Conservation (phyloP, 2,113 vertebrate species). For the Equus quagga region DNA sequence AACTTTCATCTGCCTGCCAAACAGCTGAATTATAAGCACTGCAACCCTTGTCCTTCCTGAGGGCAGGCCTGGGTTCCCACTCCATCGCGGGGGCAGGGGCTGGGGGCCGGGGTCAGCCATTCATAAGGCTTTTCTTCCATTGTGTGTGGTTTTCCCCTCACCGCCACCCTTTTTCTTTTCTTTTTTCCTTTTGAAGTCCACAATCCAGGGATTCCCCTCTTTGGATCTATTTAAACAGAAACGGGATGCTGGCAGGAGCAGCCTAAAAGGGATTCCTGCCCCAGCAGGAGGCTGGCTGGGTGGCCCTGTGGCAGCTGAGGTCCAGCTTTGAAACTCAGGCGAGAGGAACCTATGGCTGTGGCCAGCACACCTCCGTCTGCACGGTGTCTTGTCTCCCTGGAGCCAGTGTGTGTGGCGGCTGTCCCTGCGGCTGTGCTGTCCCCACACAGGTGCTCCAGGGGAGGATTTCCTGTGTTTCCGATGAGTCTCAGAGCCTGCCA, state of each 20-base stretch:
- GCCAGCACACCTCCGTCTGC: neutral
- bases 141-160: slow-evolving; percentile 20
- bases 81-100: neutral
- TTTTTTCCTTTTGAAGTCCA: slow-evolving; percentile 36
- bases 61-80: neutral
- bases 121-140: neutral
- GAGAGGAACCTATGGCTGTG: neutral
- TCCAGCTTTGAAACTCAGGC: neutral
- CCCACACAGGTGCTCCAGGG: neutral
- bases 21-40: neutral
- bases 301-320: neutral
- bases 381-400: neutral
- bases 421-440: neutral
- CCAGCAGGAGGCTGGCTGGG: neutral
- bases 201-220: slow-evolving; percentile 36
- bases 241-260: neutral
- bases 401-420: fast-evolving
- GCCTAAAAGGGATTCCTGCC: neutral
- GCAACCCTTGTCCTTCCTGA: neutral
- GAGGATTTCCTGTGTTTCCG: neutral
- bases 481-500: neutral
- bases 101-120: neutral
- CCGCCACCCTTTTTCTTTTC: neutral
- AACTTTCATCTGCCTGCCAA: neutral
- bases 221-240: slow-evolving; percentile 48